A percentile compares a stretch with the other conserved stretches of the same genome.
Conservation (phyloP, 2,888 invertebrate species). For the Scaeva pyrastri region DNA sequence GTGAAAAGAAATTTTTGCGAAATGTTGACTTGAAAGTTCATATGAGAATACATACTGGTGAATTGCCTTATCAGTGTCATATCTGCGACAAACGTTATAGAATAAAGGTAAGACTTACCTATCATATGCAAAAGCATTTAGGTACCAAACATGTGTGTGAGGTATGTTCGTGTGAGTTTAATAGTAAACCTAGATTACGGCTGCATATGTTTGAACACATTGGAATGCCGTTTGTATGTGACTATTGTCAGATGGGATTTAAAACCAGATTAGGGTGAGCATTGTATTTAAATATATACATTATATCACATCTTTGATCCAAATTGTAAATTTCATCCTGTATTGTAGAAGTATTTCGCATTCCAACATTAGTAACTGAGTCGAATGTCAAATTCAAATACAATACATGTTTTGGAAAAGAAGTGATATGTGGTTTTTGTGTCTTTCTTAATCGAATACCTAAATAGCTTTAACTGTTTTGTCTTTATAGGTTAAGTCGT, state of each 20-base stretch:
- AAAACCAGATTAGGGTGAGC: constrained; percentile 56
- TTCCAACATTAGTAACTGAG: too few species aligned
- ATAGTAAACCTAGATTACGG: constrained; percentile 76
- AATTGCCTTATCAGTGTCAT: constrained; percentile 77
- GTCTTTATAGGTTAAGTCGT: constrained; percentile 42
- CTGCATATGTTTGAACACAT: constrained; percentile 78
- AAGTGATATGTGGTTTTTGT: neutral
- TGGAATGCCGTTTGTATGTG: constrained; percentile 45
- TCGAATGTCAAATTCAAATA: too few species aligned
- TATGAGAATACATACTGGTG: constrained; percentile 78
- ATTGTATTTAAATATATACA: neutral
- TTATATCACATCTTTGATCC: too few species aligned
- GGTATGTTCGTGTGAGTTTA: constrained; percentile 76
- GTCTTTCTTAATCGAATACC: neutral
- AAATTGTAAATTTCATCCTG: too few species aligned
- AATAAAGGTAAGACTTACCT: constrained; percentile 78
- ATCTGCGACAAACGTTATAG: constrained; percentile 77
- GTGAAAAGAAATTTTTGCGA: constrained; percentile 77
- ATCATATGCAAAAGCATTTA: constrained; percentile 78
- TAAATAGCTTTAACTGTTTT: neutral
- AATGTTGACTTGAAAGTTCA: constrained; percentile 77
- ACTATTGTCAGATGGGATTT: constrained; percentile 52
- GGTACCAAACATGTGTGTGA: constrained; percentile 77
- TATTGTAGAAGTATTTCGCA: too few species aligned
- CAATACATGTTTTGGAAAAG: too few species aligned